Conservation (phyloP, 2,113 vertebrate genomes). For the Psophia crepitans region DNA sequence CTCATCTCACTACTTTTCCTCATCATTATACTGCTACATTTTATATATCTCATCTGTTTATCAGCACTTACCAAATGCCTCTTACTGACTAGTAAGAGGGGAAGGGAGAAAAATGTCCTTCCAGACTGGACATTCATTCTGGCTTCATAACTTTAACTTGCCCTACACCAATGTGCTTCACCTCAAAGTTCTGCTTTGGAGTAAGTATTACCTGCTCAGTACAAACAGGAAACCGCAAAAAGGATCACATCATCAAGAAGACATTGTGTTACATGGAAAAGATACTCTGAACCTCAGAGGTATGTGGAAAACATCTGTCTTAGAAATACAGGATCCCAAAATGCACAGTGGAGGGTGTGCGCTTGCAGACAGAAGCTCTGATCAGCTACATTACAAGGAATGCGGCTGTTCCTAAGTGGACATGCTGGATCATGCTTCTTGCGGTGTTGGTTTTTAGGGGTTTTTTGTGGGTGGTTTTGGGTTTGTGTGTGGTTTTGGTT, state of each 20-base stretch:
- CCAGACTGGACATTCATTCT: neutral
- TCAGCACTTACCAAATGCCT: neutral
- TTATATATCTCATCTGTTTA: neutral
- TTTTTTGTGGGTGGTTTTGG: neutral
- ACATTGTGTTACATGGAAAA: neutral
- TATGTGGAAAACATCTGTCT: neutral
- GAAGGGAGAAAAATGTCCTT: neutral
- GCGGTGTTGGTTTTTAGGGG: no score
- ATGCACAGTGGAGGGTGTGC: neutral
- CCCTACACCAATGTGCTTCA: neutral
- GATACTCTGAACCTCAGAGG: neutral
- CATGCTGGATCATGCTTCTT: neutral
- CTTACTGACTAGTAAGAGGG: neutral
- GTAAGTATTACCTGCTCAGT: neutral
- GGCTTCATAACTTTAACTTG: neutral
- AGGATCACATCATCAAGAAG: neutral
- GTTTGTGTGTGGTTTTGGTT: neutral
- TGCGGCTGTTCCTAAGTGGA: neutral
- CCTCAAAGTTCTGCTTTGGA: neutral
- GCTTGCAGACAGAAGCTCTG: neutral
- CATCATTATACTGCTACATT: neutral
- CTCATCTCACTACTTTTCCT: neutral
- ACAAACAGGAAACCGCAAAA: neutral
- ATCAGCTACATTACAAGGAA: neutral
- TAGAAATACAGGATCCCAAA: neutral